Base-by-base conservation (phyloP, 2,797 vertebrate species). In the Neopelma chrysocephalum region DNA sequence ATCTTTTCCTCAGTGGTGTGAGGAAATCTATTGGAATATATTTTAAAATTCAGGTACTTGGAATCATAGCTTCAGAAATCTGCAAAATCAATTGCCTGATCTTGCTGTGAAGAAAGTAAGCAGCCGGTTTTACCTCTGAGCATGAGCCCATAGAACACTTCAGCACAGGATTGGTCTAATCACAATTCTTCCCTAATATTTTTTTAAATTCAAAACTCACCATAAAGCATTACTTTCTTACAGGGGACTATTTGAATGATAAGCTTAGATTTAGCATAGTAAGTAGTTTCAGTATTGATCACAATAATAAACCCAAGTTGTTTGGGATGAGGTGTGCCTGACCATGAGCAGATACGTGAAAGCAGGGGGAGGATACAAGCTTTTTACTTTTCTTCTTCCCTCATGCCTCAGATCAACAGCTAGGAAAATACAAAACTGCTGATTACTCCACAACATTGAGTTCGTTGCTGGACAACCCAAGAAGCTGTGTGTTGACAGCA, bases 91-190 rank as follows among this genome's bases (percentile, higher is more conserved):
- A 21, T 89, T 32, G 42, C 45, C 82, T 87, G 66, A 69, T 85
- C 43, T 69, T 69, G 18, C 73, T 92, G 61, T 82, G 87, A 94
- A 85, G 91, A 56, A 78, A 81, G 29, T 43, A 84, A 40, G 38
- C 50, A 77, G 48, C 10, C 10, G 5, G 8, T 65, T 94, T 81
- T 91, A 38, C 48, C 32, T 58, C 66, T 93, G 79, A 78, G 51
- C 18, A 3, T 32, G 51, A 91, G 43, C 14, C 5, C 19, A 3
- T 32, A 12, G 7, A 6, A 22, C 87, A 91, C 40, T 82, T 92
- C 13, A 96, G 89, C 61, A 86, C 82, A 95, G 82, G 73, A n/a
- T 69, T 80, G 47, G 26, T 26, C 5, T 29, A 36, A 27, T 36
- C 56, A 40, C 40, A 57, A 2, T 60, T 93, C 34, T 76, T 87